phyloP scores from a whole-genome alignment of 30 jellyfish, hydroid and myxozoan species.

The Aurelia aurita region DNA sequence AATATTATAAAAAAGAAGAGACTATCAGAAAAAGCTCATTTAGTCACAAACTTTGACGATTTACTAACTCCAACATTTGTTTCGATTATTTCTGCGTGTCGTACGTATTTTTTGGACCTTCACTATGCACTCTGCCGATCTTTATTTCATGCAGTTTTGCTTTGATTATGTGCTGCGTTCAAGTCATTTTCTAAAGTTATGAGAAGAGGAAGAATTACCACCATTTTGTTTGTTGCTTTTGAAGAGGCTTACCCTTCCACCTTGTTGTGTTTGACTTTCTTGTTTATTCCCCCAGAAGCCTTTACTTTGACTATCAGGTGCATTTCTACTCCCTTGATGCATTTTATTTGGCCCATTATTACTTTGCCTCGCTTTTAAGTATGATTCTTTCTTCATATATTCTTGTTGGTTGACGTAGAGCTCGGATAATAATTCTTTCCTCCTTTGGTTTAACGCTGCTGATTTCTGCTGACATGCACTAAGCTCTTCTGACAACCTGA shows the following conservation, averaged over 20 bases:
- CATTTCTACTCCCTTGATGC: not conserved
- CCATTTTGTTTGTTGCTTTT: slow-evolving; percentile 7
- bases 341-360: too few relatives aligned
- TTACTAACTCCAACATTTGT: too few relatives aligned
- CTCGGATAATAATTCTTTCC: slow-evolving; percentile 30
- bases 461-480: slow-evolving; percentile 53
- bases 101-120: too few relatives aligned
- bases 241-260: slow-evolving; percentile 59
- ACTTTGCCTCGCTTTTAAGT: not conserved
- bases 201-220: too few relatives aligned
- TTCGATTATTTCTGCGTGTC: too few relatives aligned
- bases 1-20: too few relatives aligned
- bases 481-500: slow-evolving; percentile 49
- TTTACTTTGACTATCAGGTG: not conserved
- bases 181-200: too few relatives aligned
- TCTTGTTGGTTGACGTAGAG: slow-evolving; percentile 45
- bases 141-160: too few relatives aligned
- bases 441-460: slow-evolving; percentile 30
- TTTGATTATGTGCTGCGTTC: too few relatives aligned
- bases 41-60: too few relatives aligned
- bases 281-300: not conserved
- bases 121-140: too few relatives aligned
- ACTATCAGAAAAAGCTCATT: too few relatives aligned
- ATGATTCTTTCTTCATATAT: slow-evolving; percentile 41
- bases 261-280: not conserved